Conservation (phyloP, 2,797 vertebrate genomes). For the Phataginus tricuspis region DNA sequence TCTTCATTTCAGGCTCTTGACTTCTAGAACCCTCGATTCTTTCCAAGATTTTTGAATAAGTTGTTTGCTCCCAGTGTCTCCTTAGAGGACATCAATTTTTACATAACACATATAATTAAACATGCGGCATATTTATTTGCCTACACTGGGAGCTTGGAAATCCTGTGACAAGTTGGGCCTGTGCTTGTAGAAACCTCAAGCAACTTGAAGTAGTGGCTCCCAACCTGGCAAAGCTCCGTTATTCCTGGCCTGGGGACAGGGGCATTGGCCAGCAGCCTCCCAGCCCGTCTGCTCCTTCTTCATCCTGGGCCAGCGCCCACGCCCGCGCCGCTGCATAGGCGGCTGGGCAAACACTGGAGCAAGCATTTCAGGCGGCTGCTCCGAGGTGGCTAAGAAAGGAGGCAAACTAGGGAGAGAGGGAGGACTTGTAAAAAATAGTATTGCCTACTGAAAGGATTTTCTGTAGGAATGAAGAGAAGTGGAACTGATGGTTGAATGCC, state of each 20-base stretch:
- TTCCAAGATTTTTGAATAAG: constrained; percentile 42
- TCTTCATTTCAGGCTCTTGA: background rate
- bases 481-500: background rate
- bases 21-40: background rate
- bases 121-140: constrained; percentile 34
- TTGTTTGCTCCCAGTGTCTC: background rate
- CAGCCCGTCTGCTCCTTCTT: background rate
- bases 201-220: constrained; percentile 59
- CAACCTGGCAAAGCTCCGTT: constrained; percentile 71
- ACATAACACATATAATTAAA: constrained; percentile 48
- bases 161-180: background rate
- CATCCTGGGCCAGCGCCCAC: background rate
- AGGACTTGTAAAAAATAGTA: background rate
- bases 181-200: constrained; percentile 61
- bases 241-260: constrained; percentile 76
- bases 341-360: constrained; percentile 7
- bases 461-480: background rate
- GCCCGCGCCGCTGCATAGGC: constrained; percentile 2
- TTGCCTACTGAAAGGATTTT: background rate
- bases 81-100: background rate
- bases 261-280: constrained; percentile 62
- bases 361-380: background rate
- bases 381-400: background rate
- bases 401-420: background rate
- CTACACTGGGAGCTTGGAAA: constrained; percentile 66